Conservation (phyloP, 2,797 vertebrate genomes). For the Pseudochromis fuscus region DNA sequence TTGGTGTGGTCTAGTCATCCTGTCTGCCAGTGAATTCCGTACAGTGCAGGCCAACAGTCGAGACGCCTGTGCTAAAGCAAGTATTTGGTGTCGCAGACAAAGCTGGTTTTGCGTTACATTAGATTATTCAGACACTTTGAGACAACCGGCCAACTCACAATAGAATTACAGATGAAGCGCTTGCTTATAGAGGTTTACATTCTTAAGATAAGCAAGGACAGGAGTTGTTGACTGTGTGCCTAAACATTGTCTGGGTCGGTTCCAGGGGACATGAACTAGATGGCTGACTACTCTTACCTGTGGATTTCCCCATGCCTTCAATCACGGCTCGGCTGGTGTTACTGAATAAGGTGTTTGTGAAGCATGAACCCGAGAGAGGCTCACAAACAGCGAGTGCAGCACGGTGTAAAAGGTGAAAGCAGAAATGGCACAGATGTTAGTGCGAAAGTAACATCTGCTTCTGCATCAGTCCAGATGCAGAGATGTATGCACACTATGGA, state of each 20-base stretch:
- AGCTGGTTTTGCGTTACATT: conserved; percentile 77
- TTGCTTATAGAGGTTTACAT: conserved; percentile 78
- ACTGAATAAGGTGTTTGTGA: conserved; percentile 61
- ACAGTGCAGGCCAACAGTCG: conserved; percentile 63
- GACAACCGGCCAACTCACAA: conserved; percentile 79
- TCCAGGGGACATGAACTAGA: conserved; percentile 72
- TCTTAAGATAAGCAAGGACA: conserved; percentile 80
- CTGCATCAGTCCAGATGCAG: conserved; percentile 11
- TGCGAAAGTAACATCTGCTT: conserved; percentile 37
- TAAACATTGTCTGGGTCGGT: conserved; percentile 74
- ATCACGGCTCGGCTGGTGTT: conserved; percentile 56
- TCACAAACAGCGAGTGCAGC: conserved; percentile 29
- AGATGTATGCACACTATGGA: conserved; percentile 6
- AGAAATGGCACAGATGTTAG: conserved; percentile 12
- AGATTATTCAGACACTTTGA: conserved; percentile 82
- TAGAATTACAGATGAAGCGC: conserved; percentile 81
- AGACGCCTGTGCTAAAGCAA: conserved; percentile 74
- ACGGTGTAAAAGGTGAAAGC: conserved; percentile 46
- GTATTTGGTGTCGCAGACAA: conserved; percentile 81
- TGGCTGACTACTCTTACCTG: conserved; percentile 65
- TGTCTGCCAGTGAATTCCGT: conserved; percentile 80
- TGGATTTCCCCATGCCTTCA: conserved; percentile 76
- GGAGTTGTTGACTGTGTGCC: conserved; percentile 78
- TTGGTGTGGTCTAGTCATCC: conserved; percentile 79
- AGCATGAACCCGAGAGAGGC: not conserved